Evolutionary conservation across 2,888 invertebrate genomes (phyloP), one percentile per base, ranked within the genome.

Genomic region (Subacronicta megacephala): DNA sequence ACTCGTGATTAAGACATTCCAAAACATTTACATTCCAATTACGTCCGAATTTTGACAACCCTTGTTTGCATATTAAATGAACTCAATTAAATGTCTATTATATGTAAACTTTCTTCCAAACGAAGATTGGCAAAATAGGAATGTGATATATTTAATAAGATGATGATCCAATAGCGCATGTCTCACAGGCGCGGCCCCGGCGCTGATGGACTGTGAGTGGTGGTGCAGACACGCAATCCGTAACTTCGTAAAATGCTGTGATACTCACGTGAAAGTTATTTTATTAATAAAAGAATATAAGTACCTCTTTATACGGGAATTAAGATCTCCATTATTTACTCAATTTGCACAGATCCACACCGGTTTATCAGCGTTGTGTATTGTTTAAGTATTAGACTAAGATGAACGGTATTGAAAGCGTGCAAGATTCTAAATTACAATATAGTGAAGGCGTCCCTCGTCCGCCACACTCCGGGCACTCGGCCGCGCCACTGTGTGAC

Each of bases 391-490:
- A 17, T 46, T 41, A 33, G 26, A 33, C 16, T 64, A 42, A 54
- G 53, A 55, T 84, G 84, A 81, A 76, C 33, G 71, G 65, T 76
- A 78, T 75, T 69, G 70, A 80, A 89, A 90, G 90, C 89, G 92
- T 92, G 89, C 85, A 85, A 89, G 60, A 92, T 92, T 92, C 92
- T 92, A 92, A 92, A 92, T 89, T 91, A 91, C 55, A 60, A 61
- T 56, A 69, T 88, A 90, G 88, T 84, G 81, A 85, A 87, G 87
- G 76, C 85, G 87, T 38, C 31, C 10, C 75, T 66, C 82, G 80
- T 17, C 75, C 81, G 84, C 83, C 51, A 40, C 38, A 23, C 33
- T 18, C 64, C 72, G 65, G 61, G 73, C 75, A 49, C 70, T 37
- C 70, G 58, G 71, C 55, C 58, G 40, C 53, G 38, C 44, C 61